A percentile compares a stretch with the other conserved stretches of the same genome.
Conservation (phyloP, 23 tunicate species). For the Trididemnum clinides region DNA sequence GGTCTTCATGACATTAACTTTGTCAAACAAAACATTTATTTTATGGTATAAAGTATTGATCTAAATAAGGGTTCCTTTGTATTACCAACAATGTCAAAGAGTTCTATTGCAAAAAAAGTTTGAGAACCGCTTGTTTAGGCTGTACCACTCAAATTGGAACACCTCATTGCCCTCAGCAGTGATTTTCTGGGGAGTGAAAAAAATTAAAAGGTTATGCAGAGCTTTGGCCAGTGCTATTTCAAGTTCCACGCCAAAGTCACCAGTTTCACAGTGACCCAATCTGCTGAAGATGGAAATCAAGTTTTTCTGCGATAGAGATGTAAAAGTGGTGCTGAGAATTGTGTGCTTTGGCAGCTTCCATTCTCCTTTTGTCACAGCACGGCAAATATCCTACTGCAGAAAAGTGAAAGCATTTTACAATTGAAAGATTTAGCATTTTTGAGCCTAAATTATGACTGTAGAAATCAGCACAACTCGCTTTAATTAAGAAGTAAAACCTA, state of each 20-base stretch:
- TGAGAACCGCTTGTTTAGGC: too few relatives aligned
- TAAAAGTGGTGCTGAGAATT: background rate
- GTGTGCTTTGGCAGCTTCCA: background rate
- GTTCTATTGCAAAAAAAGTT: too few relatives aligned
- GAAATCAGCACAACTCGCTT: too few relatives aligned
- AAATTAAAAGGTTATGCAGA: background rate
- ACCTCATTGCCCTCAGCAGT: background rate
- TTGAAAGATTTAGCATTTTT: too few relatives aligned
- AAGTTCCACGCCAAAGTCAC: background rate
- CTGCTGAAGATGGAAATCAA: background rate
- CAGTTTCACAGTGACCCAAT: background rate
- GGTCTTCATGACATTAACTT: too few relatives aligned
- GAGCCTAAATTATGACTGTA: too few relatives aligned
- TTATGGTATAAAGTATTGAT: too few relatives aligned
- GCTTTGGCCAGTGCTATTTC: background rate
- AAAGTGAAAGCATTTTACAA: background rate
- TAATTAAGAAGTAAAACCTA: too few relatives aligned
- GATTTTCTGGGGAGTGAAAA: background rate
- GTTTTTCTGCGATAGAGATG: background rate
- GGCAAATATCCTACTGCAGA: background rate
- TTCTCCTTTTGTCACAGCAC: background rate
- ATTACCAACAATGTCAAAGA: too few relatives aligned
- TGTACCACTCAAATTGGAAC: background rate
- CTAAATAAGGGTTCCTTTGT: too few relatives aligned
- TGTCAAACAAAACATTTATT: too few relatives aligned